These are phyloP conservation scores for Malurus leucopterus DNA, from an alignment of 2,797 vertebrate species.

Conservation along the genomic window DNA sequence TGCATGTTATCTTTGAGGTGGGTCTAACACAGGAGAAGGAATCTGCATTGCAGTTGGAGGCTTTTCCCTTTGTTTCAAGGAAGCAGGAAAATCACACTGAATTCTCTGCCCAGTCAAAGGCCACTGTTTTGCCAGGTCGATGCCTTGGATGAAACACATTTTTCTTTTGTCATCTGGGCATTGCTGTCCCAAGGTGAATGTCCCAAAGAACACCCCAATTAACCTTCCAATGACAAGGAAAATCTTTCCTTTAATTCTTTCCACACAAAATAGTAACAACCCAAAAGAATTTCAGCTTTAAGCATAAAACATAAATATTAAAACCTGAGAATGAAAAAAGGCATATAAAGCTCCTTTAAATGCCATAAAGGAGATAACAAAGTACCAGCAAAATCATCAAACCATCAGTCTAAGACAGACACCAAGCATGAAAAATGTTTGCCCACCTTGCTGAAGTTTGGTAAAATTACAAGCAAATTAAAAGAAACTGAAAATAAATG, in stretches of 20 bases:
- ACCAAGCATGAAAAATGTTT: background rate
- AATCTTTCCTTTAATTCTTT: background rate
- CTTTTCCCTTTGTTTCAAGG: conserved; percentile 38
- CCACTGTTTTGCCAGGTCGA: background rate
- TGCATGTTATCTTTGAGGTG: conserved; percentile 14
- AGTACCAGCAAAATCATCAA: background rate
- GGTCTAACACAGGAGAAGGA: background rate
- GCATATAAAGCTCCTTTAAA: background rate
- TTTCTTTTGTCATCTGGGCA: background rate
- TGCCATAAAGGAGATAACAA: background rate
- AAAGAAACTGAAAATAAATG: background rate
- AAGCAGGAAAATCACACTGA: background rate
- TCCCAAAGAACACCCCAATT: conserved; percentile 20
- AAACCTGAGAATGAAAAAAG: background rate
- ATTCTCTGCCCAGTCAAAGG: conserved; percentile 3
- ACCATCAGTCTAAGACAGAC: background rate
- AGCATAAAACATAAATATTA: background rate
- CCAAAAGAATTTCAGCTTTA: background rate
- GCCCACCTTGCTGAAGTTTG: background rate
- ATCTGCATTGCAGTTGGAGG: conserved; percentile 56
- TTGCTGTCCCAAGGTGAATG: background rate
- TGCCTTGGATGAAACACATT: background rate
- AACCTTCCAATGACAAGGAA: conserved; percentile 13
- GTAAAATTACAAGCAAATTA: background rate
- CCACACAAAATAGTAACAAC: background rate